Evolutionary conservation across 2,888 invertebrate genomes (phyloP).

Genomic region (Ferrisia virgata): DNA sequence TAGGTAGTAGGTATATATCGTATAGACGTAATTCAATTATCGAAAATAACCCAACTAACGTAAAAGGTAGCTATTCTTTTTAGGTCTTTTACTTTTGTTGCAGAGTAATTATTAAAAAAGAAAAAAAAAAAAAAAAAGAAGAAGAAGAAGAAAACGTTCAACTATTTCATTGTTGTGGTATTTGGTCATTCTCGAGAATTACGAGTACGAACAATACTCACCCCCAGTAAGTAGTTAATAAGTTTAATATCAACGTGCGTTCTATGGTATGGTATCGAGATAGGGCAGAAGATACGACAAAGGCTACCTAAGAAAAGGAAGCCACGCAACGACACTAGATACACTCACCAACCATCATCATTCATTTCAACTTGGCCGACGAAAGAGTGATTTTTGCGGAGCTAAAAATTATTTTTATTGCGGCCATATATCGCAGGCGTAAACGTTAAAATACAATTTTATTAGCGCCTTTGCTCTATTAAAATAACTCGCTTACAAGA

Average conservation of each 20-base stretch:
- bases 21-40: neutral
- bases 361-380: neutral
- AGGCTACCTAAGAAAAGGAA: too few species aligned
- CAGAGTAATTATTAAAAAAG: neutral
- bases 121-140: neutral
- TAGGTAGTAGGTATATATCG: too few species aligned
- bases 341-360: too few species aligned
- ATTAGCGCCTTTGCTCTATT: neutral
- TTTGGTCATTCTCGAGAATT: neutral
- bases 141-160: neutral
- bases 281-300: too few species aligned
- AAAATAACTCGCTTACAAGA: neutral
- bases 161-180: neutral
- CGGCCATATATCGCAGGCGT: neutral
- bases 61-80: neutral
- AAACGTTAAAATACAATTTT: neutral
- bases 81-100: neutral
- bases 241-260: too few species aligned
- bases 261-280: neutral
- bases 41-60: neutral
- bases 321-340: too few species aligned
- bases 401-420: slow-evolving; percentile 14
- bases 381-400: neutral
- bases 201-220: neutral
- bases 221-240: neutral